These are phyloP conservation scores for Chloroceryle aenea DNA, from an alignment of 2,113 vertebrate genomes.

Conservation along the genomic window DNA sequence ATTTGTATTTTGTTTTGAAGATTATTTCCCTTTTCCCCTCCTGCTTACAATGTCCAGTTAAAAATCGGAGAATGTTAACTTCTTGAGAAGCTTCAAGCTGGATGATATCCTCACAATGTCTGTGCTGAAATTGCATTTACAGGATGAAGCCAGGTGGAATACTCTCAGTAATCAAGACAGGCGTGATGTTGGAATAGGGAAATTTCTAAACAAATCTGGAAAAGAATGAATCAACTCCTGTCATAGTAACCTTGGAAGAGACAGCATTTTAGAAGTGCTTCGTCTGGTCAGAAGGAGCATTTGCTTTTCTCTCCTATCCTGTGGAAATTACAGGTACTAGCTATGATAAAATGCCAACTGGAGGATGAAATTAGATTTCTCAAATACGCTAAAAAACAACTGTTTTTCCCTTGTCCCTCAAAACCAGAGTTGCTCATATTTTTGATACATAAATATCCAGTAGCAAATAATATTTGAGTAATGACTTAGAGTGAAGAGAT, in stretches of 20 bases:
- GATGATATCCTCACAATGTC: background rate
- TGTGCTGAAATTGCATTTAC: background rate
- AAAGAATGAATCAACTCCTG: background rate
- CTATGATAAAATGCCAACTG: background rate
- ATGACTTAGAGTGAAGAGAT: background rate
- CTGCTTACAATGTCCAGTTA: background rate
- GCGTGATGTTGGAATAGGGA: background rate
- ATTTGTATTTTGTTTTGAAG: background rate
- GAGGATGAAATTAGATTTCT: background rate
- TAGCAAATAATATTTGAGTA: background rate
- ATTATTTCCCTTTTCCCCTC: background rate
- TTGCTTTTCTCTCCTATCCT: background rate
- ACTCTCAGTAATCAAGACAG: background rate
- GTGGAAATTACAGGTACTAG: background rate
- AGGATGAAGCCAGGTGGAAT: background rate
- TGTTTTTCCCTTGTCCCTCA: background rate
- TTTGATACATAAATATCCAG: background rate
- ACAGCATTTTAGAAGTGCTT: background rate
- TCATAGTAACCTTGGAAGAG: background rate
- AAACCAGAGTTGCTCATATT: background rate
- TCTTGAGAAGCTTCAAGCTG: background rate
- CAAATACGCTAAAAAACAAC: background rate
- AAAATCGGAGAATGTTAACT: background rate
- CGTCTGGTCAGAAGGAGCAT: background rate
- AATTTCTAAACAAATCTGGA: background rate